These are phyloP conservation scores for Colossoma macropomum DNA, from an alignment of 2,113 vertebrate species.

Conservation along the genomic window DNA sequence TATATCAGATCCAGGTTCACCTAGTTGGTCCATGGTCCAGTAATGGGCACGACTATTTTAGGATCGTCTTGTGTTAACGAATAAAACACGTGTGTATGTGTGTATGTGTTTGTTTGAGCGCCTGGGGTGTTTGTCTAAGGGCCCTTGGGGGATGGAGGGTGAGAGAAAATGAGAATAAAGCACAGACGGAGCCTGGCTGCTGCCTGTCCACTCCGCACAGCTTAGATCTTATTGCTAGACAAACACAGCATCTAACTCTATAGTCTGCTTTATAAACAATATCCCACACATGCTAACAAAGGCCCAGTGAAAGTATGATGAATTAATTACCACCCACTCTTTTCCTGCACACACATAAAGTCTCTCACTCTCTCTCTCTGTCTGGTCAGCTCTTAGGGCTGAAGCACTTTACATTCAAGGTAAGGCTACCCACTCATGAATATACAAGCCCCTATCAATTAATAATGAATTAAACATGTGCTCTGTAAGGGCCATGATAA, in stretches of 20 bases:
- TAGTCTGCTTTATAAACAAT: conserved; percentile 68
- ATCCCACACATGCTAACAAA: conserved; percentile 60
- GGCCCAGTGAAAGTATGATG: conserved; percentile 64
- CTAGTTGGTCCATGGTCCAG: conserved; percentile 39
- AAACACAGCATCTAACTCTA: conserved; percentile 71
- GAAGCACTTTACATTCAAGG: conserved; percentile 51
- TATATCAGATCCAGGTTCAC: conserved; percentile 34
- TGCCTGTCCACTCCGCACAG: conserved; percentile 61
- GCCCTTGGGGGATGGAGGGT: conserved; percentile 60
- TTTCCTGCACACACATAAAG: conserved; percentile 36
- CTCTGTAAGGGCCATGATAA: conserved; percentile 32
- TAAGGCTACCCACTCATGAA: conserved; percentile 51
- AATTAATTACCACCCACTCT: conserved; percentile 65
- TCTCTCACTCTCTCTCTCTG: conserved; percentile 33
- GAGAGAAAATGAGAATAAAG: conserved; percentile 69
- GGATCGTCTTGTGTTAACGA: conserved; percentile 43
- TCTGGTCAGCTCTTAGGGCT: conserved; percentile 51
- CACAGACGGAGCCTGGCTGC: conserved; percentile 58
- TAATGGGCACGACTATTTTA: conserved; percentile 56
- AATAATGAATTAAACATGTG: conserved; percentile 55
- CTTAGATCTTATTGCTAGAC: conserved; percentile 77
- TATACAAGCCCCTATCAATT: conserved; percentile 52
- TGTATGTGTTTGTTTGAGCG: conserved; percentile 46
- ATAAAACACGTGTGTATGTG: conserved; percentile 38
- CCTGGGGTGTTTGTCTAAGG: conserved; percentile 58